Percentiles rank a stretch among this genome's conserved stretches.
These are phyloP conservation scores for Rhagoletis zephyria DNA, from an alignment of 1,140 invertebrate genomes.

Conservation along the genomic window DNA sequence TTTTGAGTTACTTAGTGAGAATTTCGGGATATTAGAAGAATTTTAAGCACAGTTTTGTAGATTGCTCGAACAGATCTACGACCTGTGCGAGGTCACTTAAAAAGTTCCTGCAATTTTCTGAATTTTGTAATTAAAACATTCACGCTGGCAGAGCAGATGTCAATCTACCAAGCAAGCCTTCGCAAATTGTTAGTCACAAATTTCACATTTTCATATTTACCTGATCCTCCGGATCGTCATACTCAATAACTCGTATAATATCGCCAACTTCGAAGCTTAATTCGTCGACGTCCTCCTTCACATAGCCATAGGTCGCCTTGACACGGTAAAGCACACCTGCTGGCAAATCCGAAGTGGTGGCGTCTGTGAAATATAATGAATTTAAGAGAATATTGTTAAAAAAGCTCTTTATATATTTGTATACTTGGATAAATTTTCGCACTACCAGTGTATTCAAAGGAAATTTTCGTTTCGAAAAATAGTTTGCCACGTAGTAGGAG, in stretches of 20 bases:
- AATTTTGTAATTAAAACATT: neutral
- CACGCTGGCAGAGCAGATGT: neutral
- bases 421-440: neutral
- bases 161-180: neutral
- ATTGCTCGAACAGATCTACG: too few species aligned
- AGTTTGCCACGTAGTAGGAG: too few species aligned
- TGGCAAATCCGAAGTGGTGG: constrained; percentile 90
- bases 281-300: constrained; percentile 95
- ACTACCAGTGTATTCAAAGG: constrained; percentile 31
- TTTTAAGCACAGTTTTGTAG: too few species aligned
- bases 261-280: constrained; percentile 95
- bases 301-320: constrained; percentile 95
- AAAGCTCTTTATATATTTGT: neutral
- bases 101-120: too few species aligned
- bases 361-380: constrained; percentile 77
- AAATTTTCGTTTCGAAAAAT: neutral
- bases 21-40: too few species aligned
- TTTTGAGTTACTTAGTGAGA: too few species aligned
- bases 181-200: neutral
- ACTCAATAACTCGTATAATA: constrained; percentile 93
- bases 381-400: neutral
- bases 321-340: constrained; percentile 92
- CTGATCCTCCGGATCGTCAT: constrained; percentile 97
- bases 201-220: constrained; percentile 74
- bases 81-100: too few species aligned